A percentile compares a stretch with the other conserved stretches of the same genome.
These are phyloP conservation scores for Psammodynastes pulverulentus DNA, from an alignment of 2,113 vertebrate species.

Conservation along the genomic window DNA sequence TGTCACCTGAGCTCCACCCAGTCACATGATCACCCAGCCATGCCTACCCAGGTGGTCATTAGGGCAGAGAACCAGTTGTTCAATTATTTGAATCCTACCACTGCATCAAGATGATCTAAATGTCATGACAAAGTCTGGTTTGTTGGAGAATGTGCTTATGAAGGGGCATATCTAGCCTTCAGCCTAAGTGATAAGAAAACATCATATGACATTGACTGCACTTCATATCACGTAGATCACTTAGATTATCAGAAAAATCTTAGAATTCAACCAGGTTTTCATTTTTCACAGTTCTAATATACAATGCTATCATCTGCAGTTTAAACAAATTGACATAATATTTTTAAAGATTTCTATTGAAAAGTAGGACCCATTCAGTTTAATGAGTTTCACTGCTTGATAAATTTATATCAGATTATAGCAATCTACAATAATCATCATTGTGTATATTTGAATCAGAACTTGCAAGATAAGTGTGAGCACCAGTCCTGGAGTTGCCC, in stretches of 20 bases:
- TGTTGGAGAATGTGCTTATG: not conserved
- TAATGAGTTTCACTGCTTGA: not conserved
- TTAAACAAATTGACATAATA: not conserved
- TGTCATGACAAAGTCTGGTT: not conserved
- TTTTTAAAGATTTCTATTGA: not conserved
- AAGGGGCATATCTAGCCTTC: not conserved
- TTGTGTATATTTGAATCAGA: not conserved
- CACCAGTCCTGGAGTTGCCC: not conserved
- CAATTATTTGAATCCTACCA: no score
- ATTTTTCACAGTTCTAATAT: not conserved
- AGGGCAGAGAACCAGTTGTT: no score
- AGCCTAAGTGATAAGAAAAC: not conserved
- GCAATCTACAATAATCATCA: not conserved
- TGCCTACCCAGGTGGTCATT: no score
- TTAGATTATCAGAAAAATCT: not conserved
- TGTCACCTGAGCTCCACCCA: no score
- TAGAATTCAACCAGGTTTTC: not conserved
- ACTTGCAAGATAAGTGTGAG: not conserved
- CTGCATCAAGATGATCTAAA: not conserved
- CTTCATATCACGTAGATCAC: not conserved
- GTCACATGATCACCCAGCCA: no score
- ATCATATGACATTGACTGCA: not conserved
- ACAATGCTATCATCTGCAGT: not conserved
- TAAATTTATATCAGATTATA: not conserved
- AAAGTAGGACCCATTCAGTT: not conserved